Conservation (phyloP, 1,140 invertebrate species). For the Augochlora pura region DNA sequence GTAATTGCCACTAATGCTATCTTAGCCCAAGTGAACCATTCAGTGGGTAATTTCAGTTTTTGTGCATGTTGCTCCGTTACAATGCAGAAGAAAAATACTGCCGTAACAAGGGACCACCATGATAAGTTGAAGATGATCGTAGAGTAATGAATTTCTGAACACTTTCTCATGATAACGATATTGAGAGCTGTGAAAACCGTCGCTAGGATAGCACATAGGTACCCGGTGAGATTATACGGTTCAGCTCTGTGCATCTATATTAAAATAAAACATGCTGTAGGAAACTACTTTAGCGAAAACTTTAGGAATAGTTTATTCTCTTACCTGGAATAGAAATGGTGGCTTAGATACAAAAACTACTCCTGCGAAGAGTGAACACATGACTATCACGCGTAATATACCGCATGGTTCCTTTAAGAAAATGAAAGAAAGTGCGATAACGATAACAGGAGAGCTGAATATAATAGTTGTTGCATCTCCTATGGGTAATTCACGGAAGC, state of each 20-base stretch:
- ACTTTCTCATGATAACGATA: conserved; percentile 81
- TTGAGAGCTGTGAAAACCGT: conserved; percentile 81
- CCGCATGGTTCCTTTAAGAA: conserved; percentile 82
- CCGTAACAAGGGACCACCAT: conserved; percentile 76
- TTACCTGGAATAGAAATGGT: conserved; percentile 80
- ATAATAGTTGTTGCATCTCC: conserved; percentile 83
- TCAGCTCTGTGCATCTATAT: conserved; percentile 65
- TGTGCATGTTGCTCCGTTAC: conserved; percentile 66
- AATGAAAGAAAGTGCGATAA: conserved; percentile 81
- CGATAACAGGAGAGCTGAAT: conserved; percentile 82
- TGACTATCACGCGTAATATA: conserved; percentile 79
- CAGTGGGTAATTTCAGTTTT: conserved; percentile 64
- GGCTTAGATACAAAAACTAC: conserved; percentile 81
- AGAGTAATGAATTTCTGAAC: conserved; percentile 80
- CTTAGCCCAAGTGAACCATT: conserved; percentile 75
- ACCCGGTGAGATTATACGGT: conserved; percentile 78
- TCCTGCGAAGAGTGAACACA: conserved; percentile 79
- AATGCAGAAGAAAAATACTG: conserved; percentile 70
- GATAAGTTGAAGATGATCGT: conserved; percentile 80
- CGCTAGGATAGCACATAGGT: conserved; percentile 78
- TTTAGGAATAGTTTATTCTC: neutral
- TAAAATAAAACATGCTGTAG: conserved; percentile 2
- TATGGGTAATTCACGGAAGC: conserved; percentile 81
- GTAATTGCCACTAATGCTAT: conserved; percentile 71
- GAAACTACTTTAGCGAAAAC: neutral